Evolutionary conservation across 1,140 invertebrate genomes (phyloP).

Genomic region (Drosophila saltans): DNA sequence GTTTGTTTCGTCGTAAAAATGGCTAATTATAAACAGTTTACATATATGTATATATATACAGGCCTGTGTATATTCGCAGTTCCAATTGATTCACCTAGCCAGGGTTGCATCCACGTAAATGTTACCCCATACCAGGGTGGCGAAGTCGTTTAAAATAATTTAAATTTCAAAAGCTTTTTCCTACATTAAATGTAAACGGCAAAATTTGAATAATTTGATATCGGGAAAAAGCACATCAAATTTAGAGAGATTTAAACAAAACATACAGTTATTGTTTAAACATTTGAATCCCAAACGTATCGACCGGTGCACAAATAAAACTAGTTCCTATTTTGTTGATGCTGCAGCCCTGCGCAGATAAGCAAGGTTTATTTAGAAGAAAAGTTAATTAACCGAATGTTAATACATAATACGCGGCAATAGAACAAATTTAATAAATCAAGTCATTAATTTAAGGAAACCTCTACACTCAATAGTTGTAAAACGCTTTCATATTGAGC

Average conservation of each 20-base stretch:
- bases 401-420: conserved; percentile 57
- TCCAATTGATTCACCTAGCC: conserved; percentile 16
- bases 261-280: no score
- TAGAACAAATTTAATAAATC: background rate
- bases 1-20: conserved; percentile 71
- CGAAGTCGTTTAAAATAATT: background rate
- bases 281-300: no score
- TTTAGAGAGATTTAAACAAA: no score
- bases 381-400: conserved; percentile 66
- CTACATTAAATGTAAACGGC: background rate
- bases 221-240: no score
- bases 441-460: conserved; percentile 4
- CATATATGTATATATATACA: conserved; percentile 41
- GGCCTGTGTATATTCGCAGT: conserved; percentile 35
- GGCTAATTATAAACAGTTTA: conserved; percentile 76
- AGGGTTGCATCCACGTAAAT: background rate
- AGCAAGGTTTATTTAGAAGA: conserved; percentile 63
- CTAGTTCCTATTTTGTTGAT: conserved; percentile 1
- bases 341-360: conserved; percentile 57
- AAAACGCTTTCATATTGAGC: background rate
- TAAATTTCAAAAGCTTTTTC: background rate
- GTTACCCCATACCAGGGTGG: background rate
- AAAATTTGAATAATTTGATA: no score
- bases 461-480: background rate
- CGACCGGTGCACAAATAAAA: background rate